phyloP scores from a whole-genome alignment of 2,113 vertebrate species.

The Istiophorus platypterus region DNA sequence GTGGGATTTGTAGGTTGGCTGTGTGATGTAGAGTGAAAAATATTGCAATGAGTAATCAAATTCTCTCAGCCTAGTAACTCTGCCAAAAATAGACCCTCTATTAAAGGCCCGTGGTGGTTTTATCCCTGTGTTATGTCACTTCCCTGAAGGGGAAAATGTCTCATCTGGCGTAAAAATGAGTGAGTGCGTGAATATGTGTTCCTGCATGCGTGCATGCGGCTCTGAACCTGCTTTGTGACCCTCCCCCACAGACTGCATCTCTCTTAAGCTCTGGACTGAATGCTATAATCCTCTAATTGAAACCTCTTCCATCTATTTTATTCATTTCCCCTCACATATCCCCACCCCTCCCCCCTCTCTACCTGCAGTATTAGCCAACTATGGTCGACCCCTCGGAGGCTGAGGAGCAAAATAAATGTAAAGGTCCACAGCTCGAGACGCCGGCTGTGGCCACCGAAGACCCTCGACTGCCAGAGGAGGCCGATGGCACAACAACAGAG shows the following conservation, averaged over 20 bases:
- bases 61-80: constrained; percentile 76
- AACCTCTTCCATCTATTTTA: constrained; percentile 50
- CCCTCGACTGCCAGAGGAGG: constrained; percentile 72
- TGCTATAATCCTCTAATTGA: constrained; percentile 67
- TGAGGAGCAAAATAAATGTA: constrained; percentile 81
- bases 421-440: constrained; percentile 65
- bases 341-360: neutral
- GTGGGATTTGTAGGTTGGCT: constrained; percentile 37
- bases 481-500: constrained; percentile 67
- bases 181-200: constrained; percentile 70
- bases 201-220: constrained; percentile 70
- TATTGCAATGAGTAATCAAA: constrained; percentile 65
- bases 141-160: constrained; percentile 68
- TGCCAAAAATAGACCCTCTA: constrained; percentile 71
- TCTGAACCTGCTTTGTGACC: constrained; percentile 48
- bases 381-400: constrained; percentile 87
- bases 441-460: constrained; percentile 73
- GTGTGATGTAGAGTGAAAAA: constrained; percentile 69
- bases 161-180: constrained; percentile 70
- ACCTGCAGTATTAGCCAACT: constrained; percentile 67
- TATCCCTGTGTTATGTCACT: constrained; percentile 66
- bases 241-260: constrained; percentile 66
- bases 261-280: constrained; percentile 59
- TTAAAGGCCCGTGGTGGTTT: constrained; percentile 62
- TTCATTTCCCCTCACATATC: constrained; percentile 23